Base-by-base conservation (phyloP, 2,113 vertebrate genomes). In the Zosterops pallidus region DNA sequence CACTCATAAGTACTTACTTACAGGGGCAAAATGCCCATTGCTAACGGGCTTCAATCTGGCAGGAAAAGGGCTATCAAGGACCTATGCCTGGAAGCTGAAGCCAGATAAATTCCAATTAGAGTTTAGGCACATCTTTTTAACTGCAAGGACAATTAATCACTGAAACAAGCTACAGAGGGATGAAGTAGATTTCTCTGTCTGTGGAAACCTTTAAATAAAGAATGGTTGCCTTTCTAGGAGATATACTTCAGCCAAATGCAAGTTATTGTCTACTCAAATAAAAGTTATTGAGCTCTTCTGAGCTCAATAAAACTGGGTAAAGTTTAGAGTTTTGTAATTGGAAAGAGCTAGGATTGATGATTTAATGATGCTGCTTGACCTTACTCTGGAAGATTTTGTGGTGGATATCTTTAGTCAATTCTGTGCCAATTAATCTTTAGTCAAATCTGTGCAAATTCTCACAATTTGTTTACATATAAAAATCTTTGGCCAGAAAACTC, bases 101-200 rank as follows among this genome's bases (percentile, higher is more conserved):
- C 74, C 69, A 85, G 31, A 87, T 64, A 95, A 94, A 90, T 95
- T 96, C 53, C 57, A 74, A 52, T 93, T 91, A 93, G 53, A 90
- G 85, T 84, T 94, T 85, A 87, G 57, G 78, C 64, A 72, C 53
- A 91, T 33, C 72, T 82, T 93, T 79, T 85, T 68, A 92, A 28
- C 44, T 84, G 53, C 33, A 89, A 59, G n/a, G 49, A 3, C 28
- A 90, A 87, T 84, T 91, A 84, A 96, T 89, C 74, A 90, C 49
- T 60, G 46, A 87, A 94, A 79, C 44, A 69, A 91, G 26, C 20
- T 83, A 85, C 78, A 4, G 33, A 79, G 41, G 57, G 22, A 46
- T 56, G 44, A 93, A 87, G 65, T 72, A 76, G 49, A 60, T 87
- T 89, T 64, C 59, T 60, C 26, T 89, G 47, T 81, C 89, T 94